Base-by-base conservation (phyloP, 2,113 vertebrate species). In the Acrocephalus kingi region DNA sequence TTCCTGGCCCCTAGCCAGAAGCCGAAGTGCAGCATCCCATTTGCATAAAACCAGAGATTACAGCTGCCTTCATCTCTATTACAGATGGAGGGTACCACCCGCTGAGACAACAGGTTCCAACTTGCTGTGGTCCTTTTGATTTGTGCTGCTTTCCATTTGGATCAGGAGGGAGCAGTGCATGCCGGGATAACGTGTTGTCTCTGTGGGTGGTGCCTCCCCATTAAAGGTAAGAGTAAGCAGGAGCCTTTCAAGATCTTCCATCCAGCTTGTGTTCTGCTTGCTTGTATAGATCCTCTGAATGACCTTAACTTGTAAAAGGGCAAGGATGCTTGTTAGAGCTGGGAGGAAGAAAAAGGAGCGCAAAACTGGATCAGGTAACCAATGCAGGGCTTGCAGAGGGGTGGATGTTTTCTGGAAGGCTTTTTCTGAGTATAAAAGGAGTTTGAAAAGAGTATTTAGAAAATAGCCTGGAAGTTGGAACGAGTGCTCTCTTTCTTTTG, bases 281-380 rank as follows among this genome's bases (percentile, higher is more conserved):
- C 85, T 90, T 86, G 93, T 89, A 89, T 92, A 96, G 96, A 84
- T 84, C 72, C 52, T 72, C 79, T 89, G 90, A 96, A 90, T 94
- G 92, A 96, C 90, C 93, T 87, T 82, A 78, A 79, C 89, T 96
- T 96, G 94, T 96, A 82, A 96, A 91, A 90, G 95, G 96, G 94
- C 94, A 94, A 92, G 93, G 90, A 93, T 95, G 92, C 93, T 96
- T 90, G 96, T 96, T 97, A 95, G 82, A 88, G 93, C 83, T 61
- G 56, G 52, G 85, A 89, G 73, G 83, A 94, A 92, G 93, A 94
- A 84, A 94, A 95, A 95, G 63, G 79, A 86, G 79, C 3, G 15
- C 94, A 95, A 84, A 93, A 96, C 92, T 94, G 93, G 87, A 95
- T 96, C 90, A 91, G 92, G 95, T 97, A 96, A 97, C 96, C 85